These are phyloP conservation scores for Acheta domesticus DNA, from an alignment of 2,888 invertebrate species.

Conservation along the genomic window DNA sequence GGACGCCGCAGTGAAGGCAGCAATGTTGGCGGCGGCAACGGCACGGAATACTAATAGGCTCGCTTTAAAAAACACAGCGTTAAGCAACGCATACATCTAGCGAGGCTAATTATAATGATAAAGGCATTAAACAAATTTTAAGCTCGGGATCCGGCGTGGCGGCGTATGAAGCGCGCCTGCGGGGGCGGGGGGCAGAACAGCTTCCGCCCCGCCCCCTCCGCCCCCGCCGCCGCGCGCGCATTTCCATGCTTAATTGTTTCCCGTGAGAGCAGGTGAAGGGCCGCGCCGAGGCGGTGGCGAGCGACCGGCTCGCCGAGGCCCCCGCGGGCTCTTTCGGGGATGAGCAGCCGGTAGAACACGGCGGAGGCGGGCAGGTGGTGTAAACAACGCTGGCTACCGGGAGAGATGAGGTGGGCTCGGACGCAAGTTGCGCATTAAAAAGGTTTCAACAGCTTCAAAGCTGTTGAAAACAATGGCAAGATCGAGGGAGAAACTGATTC, in stretches of 20 bases:
- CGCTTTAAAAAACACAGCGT: conserved; percentile 11
- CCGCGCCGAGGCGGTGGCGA: neutral
- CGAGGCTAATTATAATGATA: neutral
- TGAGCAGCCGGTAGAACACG: too few species aligned
- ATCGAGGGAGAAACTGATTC: too few species aligned
- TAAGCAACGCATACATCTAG: neutral
- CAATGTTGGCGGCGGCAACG: too few species aligned
- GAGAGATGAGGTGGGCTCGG: too few species aligned
- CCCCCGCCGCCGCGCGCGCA: neutral
- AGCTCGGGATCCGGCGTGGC: neutral
- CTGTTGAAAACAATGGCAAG: too few species aligned
- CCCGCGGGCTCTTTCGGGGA: too few species aligned
- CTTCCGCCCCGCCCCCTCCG: neutral
- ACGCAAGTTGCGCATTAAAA: too few species aligned
- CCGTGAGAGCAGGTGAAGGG: neutral
- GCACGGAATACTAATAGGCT: neutral
- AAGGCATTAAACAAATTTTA: conserved; percentile 18
- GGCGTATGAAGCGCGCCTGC: neutral
- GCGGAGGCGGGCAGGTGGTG: too few species aligned
- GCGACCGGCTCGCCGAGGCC: too few species aligned
- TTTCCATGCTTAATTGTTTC: conserved; percentile 10
- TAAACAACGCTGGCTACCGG: too few species aligned
- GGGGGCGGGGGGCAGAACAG: neutral
- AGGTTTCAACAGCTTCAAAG: too few species aligned
- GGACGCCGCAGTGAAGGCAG: neutral